Evolutionary conservation across 2,888 invertebrate species (phyloP).

Genomic region (Orthosia gothica): DNA sequence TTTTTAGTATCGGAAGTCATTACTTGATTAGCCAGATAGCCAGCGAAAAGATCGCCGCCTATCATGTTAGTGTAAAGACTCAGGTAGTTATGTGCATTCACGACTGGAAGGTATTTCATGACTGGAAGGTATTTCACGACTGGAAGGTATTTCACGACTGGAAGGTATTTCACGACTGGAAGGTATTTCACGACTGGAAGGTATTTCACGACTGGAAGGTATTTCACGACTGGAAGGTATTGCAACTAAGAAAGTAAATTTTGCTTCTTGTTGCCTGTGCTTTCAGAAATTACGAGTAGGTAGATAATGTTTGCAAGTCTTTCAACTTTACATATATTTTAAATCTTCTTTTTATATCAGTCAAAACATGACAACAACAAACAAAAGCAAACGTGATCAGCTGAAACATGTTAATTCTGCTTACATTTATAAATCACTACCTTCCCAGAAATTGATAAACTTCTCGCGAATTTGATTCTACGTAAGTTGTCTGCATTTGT

Average conservation of each 20-base stretch:
- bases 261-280: background rate
- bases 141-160: constrained; percentile 28
- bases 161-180: constrained; percentile 29
- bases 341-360: background rate
- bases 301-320: background rate
- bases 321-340: background rate
- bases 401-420: constrained; percentile 2
- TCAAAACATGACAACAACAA: background rate
- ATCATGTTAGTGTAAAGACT: constrained; percentile 10
- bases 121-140: constrained; percentile 28
- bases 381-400: background rate
- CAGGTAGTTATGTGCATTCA: constrained; percentile 32
- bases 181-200: constrained; percentile 28
- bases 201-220: constrained; percentile 27
- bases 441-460: constrained; percentile 24
- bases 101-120: constrained; percentile 30
- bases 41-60: constrained; percentile 25
- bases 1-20: constrained; percentile 37
- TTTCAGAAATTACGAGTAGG: constrained; percentile 5
- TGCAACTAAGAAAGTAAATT: constrained; percentile 1
- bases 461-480: constrained; percentile 13
- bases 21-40: constrained; percentile 36
- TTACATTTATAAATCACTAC: constrained; percentile 18
- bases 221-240: no score
- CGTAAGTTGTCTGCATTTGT: background rate